Evolutionary conservation across 2,797 vertebrate genomes (phyloP).

Genomic region (Florisuga fusca): DNA sequence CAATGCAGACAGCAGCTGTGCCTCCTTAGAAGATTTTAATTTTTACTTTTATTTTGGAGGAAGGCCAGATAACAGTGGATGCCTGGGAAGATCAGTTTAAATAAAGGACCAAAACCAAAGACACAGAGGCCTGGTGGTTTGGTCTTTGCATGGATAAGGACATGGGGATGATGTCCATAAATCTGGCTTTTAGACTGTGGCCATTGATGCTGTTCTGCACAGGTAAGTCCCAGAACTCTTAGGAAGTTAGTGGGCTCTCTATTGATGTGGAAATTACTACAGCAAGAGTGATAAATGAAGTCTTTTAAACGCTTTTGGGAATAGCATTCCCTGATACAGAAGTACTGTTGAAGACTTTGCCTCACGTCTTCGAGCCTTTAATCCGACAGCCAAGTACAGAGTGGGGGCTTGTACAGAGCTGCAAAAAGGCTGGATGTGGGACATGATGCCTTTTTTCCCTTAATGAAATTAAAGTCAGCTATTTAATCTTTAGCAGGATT

Average conservation of each 20-base stretch:
- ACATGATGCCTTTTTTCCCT: neutral
- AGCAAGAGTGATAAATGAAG: neutral
- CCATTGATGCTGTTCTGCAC: neutral
- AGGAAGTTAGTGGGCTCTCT: neutral
- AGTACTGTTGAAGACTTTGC: neutral
- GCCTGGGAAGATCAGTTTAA: neutral
- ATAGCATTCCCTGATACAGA: neutral
- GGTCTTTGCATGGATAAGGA: neutral
- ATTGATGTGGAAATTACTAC: neutral
- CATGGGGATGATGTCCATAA: neutral
- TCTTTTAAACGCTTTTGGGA: neutral
- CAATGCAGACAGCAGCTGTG: neutral
- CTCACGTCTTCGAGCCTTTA: neutral
- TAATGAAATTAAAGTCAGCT: slow-evolving; percentile 64
- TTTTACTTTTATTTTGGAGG: neutral
- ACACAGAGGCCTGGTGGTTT: neutral
- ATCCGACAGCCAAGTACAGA: neutral
- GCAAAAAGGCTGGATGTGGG: neutral
- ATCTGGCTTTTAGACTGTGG: neutral
- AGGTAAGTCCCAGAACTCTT: neutral
- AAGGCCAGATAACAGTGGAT: neutral
- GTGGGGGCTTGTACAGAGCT: neutral
- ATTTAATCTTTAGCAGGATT: slow-evolving; percentile 69
- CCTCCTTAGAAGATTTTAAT: neutral
- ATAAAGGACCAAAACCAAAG: neutral